These are phyloP conservation scores for Drosophila parabipectinata DNA, from an alignment of 1,140 invertebrate genomes.

Conservation along the genomic window DNA sequence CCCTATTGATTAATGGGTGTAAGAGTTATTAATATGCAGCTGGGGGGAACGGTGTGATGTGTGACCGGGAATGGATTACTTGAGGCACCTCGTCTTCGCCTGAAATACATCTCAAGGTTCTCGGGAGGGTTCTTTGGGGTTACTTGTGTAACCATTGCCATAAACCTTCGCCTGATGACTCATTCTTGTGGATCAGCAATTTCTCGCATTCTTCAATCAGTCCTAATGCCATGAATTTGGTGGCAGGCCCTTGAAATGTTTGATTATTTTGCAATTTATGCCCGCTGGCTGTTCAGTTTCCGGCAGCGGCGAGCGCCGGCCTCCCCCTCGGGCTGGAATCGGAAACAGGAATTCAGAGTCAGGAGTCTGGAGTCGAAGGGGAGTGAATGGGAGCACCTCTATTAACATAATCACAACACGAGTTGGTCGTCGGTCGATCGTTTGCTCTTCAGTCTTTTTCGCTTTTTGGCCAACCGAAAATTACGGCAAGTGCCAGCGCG, in stretches of 20 bases:
- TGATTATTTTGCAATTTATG: slow-evolving; percentile 53
- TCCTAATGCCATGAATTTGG: slow-evolving; percentile 43
- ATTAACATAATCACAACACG: slow-evolving; percentile 84
- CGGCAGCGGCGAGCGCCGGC: slow-evolving; percentile 70
- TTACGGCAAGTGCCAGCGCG: slow-evolving; percentile 58
- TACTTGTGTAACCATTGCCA: neutral
- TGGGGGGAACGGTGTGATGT: neutral
- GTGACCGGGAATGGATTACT: slow-evolving; percentile 25
- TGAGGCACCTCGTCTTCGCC: neutral
- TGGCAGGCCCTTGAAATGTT: slow-evolving; percentile 35
- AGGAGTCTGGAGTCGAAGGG: neutral
- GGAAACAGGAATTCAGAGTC: slow-evolving; percentile 29
- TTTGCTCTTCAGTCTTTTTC: slow-evolving; percentile 1
- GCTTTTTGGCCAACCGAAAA: slow-evolving; percentile 54
- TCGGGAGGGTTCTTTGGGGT: neutral
- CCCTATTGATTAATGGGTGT: slow-evolving; percentile 31
- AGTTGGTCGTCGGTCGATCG: slow-evolving; percentile 56
- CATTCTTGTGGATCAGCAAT: slow-evolving; percentile 36
- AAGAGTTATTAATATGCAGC: slow-evolving; percentile 25
- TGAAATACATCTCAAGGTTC: neutral
- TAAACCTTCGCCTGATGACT: slow-evolving; percentile 18
- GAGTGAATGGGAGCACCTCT: slow-evolving; percentile 48
- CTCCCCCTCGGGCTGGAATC: slow-evolving; percentile 44
- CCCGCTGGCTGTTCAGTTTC: slow-evolving; percentile 76
- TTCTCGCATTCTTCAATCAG: slow-evolving; percentile 33